These are phyloP conservation scores for Urocitellus parryii DNA, from an alignment of 2,113 vertebrate genomes.

Conservation along the genomic window DNA sequence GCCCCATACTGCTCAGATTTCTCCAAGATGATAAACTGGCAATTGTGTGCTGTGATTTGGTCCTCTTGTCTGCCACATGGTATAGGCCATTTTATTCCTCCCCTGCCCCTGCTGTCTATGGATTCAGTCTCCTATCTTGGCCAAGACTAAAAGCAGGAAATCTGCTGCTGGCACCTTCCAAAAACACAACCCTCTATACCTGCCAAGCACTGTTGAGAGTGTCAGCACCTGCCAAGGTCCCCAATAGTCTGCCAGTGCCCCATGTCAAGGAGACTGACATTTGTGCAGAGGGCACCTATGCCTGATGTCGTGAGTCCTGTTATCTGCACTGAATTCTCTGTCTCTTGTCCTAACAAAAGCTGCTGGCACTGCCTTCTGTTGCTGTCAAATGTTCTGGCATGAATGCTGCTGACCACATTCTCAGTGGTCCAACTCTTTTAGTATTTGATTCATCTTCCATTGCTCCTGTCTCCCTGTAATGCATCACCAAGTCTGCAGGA, in stretches of 20 bases:
- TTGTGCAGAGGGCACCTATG: constrained; percentile 56
- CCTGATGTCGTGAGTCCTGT: constrained; percentile 51
- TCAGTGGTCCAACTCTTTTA: background rate
- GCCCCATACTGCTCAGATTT: background rate
- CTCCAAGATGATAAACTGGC: background rate
- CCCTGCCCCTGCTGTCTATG: background rate
- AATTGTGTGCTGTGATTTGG: background rate
- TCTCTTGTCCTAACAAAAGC: constrained; percentile 48
- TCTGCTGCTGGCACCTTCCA: background rate
- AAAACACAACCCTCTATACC: background rate
- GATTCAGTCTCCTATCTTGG: background rate
- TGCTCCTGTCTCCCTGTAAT: background rate
- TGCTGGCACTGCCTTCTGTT: constrained; percentile 20
- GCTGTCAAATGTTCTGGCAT: constrained; percentile 2
- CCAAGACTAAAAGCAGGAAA: constrained; percentile 23
- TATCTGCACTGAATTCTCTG: constrained; percentile 30
- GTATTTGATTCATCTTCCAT: background rate
- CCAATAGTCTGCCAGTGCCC: background rate
- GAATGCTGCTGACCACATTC: background rate
- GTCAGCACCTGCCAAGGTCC: background rate
- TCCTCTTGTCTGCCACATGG: background rate
- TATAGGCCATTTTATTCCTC: background rate
- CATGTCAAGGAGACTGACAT: constrained; percentile 38
- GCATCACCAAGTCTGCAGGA: background rate
- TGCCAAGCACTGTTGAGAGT: background rate